Percentiles rank a stretch among this genome's conserved stretches.
phyloP scores from a whole-genome alignment of 2,113 vertebrate species.

The Bubo scandiacus region DNA sequence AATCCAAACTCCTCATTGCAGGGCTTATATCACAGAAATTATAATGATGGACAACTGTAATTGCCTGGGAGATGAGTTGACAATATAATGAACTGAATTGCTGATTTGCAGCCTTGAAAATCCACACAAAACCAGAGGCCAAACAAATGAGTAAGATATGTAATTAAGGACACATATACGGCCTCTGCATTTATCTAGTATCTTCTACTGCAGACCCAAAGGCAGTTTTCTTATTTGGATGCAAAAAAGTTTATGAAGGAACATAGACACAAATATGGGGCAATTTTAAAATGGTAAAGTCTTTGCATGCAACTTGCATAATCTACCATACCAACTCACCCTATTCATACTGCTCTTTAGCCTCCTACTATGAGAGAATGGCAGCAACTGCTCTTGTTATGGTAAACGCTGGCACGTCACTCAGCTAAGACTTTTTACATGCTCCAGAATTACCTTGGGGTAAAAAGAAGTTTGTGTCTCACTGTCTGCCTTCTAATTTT shows the following conservation, averaged over 20 bases:
- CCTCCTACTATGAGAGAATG: background rate
- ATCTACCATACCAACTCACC: background rate
- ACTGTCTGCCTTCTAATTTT: constrained; percentile 30
- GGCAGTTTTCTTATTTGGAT: background rate
- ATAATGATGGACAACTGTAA: background rate
- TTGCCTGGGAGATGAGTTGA: background rate
- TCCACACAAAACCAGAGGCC: constrained; percentile 1
- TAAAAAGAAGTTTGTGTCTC: constrained; percentile 3
- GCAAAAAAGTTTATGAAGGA: background rate
- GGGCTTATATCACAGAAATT: background rate
- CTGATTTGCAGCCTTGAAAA: constrained; percentile 13
- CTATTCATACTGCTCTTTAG: background rate
- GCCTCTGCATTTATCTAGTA: background rate
- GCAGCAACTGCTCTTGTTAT: background rate
- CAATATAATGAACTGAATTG: constrained; percentile 11
- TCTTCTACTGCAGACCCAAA: background rate
- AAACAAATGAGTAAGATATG: background rate
- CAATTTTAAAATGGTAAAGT: background rate
- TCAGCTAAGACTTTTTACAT: background rate
- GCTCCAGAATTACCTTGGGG: background rate
- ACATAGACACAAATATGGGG: background rate
- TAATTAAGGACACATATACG: background rate
- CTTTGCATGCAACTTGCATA: background rate
- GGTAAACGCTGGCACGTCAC: background rate
- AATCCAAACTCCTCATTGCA: background rate